Conservation (phyloP, 2,113 vertebrate genomes). For the Tricholaema leucomelas region DNA sequence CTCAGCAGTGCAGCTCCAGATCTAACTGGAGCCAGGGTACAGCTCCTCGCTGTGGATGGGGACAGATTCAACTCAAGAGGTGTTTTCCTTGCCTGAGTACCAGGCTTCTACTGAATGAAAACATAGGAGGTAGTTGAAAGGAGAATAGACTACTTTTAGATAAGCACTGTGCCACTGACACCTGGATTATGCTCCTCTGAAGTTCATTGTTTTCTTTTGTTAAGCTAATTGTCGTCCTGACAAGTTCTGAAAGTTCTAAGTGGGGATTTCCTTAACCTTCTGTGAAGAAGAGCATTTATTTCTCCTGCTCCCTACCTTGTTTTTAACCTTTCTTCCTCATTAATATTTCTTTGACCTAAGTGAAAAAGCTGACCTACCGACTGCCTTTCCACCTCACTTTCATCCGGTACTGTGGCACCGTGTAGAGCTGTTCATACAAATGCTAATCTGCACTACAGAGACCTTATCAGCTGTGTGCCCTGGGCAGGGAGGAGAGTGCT, state of each 20-base stretch:
- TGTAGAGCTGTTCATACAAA: background rate
- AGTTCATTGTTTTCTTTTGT: background rate
- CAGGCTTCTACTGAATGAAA: background rate
- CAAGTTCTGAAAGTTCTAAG: background rate
- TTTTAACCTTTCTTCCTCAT: background rate
- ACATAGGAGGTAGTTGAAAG: background rate
- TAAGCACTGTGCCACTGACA: background rate
- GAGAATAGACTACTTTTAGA: background rate
- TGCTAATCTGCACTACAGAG: background rate
- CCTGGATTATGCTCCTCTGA: background rate
- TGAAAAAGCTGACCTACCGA: background rate
- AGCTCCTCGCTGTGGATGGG: background rate
- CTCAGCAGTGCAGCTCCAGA: background rate
- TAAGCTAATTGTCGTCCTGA: background rate
- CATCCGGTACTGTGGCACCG: background rate
- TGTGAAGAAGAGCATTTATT: background rate
- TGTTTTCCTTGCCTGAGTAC: background rate
- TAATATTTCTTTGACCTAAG: background rate
- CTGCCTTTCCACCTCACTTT: background rate
- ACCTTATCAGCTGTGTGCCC: background rate
- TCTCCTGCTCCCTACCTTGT: background rate
- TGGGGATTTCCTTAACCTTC: background rate
- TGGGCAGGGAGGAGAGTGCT: background rate
- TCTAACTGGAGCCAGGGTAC: background rate
- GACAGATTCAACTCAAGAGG: background rate